phyloP scores from a whole-genome alignment of 2,113 vertebrate genomes.

The Tragelaphus scriptus region DNA sequence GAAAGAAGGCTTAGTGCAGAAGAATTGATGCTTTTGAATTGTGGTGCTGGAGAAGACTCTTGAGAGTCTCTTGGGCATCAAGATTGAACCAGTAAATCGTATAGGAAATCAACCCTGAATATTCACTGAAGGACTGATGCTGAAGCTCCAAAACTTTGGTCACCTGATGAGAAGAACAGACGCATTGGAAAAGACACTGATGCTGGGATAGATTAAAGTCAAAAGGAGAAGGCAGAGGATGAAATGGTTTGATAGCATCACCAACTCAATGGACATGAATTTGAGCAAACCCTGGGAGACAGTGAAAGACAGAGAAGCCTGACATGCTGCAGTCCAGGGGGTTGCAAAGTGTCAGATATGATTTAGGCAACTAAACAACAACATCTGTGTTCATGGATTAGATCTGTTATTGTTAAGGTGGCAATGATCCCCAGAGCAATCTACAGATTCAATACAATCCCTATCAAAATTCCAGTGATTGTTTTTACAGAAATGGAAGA shows the following conservation, averaged over 20 bases:
- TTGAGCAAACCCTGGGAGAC: neutral
- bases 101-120: neutral
- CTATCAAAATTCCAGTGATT: neutral
- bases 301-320: neutral
- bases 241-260: neutral
- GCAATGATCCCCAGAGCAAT: neutral
- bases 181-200: neutral
- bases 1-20: neutral
- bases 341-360: neutral
- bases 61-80: neutral
- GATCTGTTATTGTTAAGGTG: neutral
- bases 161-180: neutral
- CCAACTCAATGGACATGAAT: neutral
- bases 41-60: neutral
- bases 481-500: neutral
- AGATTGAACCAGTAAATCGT: neutral
- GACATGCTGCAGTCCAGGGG: neutral
- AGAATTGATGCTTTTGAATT: neutral
- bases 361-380: neutral
- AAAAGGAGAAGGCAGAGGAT: neutral
- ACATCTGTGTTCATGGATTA: neutral
- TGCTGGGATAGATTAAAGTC: neutral
- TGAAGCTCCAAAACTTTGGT: neutral
- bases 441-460: neutral
- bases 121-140: neutral